phyloP scores from a whole-genome alignment of 2,113 vertebrate species.

The Cyprinodon variegatus region DNA sequence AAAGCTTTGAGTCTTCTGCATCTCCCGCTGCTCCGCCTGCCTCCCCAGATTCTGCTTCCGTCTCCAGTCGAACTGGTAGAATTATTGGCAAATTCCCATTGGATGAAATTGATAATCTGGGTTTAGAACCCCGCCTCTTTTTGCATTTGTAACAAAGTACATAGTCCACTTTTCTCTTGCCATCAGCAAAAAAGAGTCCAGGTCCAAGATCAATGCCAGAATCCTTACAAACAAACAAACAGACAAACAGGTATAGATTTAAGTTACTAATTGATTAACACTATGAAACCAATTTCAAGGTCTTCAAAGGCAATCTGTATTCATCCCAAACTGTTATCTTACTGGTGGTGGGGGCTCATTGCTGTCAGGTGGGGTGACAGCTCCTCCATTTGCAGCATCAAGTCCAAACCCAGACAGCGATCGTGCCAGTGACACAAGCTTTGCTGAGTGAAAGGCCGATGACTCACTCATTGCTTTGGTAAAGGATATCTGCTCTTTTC shows the following conservation, averaged over 20 bases:
- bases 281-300: not conserved
- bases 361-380: constrained; percentile 20
- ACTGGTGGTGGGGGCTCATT: constrained; percentile 55
- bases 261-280: not conserved
- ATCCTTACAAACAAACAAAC: constrained; percentile 46
- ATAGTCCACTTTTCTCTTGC: constrained; percentile 91
- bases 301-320: not conserved
- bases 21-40: constrained; percentile 69
- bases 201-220: constrained; percentile 68
- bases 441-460: constrained; percentile 70
- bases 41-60: constrained; percentile 49
- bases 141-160: constrained; percentile 92
- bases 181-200: constrained; percentile 86
- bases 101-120: constrained; percentile 73
- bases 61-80: constrained; percentile 17
- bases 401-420: constrained; percentile 61
- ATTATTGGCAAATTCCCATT: constrained; percentile 80
- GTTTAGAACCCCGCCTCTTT: constrained; percentile 73
- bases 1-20: constrained; percentile 66
- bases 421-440: constrained; percentile 81
- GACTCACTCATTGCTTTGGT: constrained; percentile 72
- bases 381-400: constrained; percentile 56
- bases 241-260: not conserved
- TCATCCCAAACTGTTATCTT: constrained; percentile 1
- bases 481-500: constrained; percentile 67